Conservation (phyloP, 1,140 invertebrate species). For the Steinernema feltiae region DNA sequence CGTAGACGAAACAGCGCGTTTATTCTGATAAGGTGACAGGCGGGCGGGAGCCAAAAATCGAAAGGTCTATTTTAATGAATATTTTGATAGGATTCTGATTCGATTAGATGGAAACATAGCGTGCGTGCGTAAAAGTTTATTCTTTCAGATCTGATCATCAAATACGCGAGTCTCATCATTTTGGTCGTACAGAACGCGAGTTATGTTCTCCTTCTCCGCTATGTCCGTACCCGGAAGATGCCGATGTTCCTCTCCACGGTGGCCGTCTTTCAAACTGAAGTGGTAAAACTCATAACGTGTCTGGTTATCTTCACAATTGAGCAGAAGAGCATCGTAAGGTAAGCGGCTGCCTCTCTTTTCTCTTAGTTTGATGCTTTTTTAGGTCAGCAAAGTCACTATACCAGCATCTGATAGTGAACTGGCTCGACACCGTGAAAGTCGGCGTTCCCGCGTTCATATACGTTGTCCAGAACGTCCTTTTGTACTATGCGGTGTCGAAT, state of each 20-base stretch:
- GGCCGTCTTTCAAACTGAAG: slow-evolving; percentile 89
- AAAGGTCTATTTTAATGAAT: too few relatives aligned
- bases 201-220: slow-evolving; percentile 53
- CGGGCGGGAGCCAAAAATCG: too few relatives aligned
- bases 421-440: slow-evolving; percentile 77
- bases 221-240: slow-evolving; percentile 43
- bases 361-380: slow-evolving; percentile 19
- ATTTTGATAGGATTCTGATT: too few relatives aligned
- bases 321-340: slow-evolving; percentile 64
- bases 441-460: slow-evolving; percentile 90
- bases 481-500: slow-evolving; percentile 92
- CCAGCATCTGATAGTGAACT: slow-evolving; percentile 72
- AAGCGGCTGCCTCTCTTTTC: slow-evolving; percentile 21
- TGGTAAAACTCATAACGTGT: slow-evolving; percentile 81
- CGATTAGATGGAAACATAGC: neutral
- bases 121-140: neutral
- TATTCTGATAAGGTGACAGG: too few relatives aligned
- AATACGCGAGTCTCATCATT: slow-evolving; percentile 51
- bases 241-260: slow-evolving; percentile 52
- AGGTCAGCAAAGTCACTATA: slow-evolving; percentile 63
- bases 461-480: slow-evolving; percentile 90
- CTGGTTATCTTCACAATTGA: slow-evolving; percentile 72
- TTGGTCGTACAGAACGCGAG: slow-evolving; percentile 54
- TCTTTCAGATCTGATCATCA: slow-evolving; percentile 28
- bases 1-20: too few relatives aligned